These are phyloP conservation scores for Eilema caniola DNA, from an alignment of 2,888 invertebrate genomes.

Conservation along the genomic window DNA sequence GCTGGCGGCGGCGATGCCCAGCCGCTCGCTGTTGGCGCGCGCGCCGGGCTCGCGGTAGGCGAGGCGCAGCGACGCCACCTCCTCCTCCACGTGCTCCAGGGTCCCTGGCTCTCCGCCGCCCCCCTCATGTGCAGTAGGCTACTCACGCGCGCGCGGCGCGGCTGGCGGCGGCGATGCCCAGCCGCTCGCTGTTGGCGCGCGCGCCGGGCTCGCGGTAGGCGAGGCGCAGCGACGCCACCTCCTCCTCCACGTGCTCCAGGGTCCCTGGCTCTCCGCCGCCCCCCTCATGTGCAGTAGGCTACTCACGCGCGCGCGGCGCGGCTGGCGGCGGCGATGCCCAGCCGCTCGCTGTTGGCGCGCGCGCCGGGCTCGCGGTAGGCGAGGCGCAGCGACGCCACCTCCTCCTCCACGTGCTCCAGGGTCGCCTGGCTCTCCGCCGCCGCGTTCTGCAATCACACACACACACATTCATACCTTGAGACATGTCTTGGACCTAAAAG, in stretches of 20 bases:
- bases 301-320: slow-evolving; percentile 75
- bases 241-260: slow-evolving; percentile 86
- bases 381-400: slow-evolving; percentile 90
- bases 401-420: slow-evolving; percentile 86
- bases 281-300: not conserved
- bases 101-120: slow-evolving; percentile 58
- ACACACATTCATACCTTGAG: too few species aligned
- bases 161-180: slow-evolving; percentile 67
- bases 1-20: slow-evolving; percentile 67
- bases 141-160: slow-evolving; percentile 75
- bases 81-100: slow-evolving; percentile 86
- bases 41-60: slow-evolving; percentile 94
- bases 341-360: slow-evolving; percentile 68
- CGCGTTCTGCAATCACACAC: not conserved
- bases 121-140: not conserved
- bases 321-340: slow-evolving; percentile 67
- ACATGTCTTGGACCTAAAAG: too few species aligned
- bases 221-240: slow-evolving; percentile 90
- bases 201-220: slow-evolving; percentile 94
- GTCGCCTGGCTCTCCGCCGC: slow-evolving; percentile 62
- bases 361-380: slow-evolving; percentile 94
- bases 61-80: slow-evolving; percentile 90
- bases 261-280: slow-evolving; percentile 58
- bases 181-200: slow-evolving; percentile 68
- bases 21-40: slow-evolving; percentile 68